phyloP scores from a whole-genome alignment of 2,888 invertebrate genomes.

The Leucoma salicis region DNA sequence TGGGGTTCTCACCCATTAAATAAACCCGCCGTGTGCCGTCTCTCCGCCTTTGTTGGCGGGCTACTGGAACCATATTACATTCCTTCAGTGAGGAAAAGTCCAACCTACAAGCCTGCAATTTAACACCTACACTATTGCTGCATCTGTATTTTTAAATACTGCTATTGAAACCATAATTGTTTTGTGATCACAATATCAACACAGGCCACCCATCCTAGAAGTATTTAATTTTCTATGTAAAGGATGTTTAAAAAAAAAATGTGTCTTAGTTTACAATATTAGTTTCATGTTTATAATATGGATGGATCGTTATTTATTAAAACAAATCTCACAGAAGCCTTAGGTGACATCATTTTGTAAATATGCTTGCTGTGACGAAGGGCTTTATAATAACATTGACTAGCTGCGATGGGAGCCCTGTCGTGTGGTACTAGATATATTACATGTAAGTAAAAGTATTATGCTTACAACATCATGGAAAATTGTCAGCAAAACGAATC shows the following conservation, averaged over 20 bases:
- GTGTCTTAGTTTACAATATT: slow-evolving; percentile 52
- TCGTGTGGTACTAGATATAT: no score
- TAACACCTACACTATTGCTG: no score
- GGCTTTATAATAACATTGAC: neutral
- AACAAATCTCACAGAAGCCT: slow-evolving; percentile 52
- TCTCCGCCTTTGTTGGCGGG: no score
- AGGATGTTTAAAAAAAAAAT: slow-evolving; percentile 46
- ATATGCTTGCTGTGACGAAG: slow-evolving; percentile 47
- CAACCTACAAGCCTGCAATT: no score
- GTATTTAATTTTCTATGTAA: slow-evolving; percentile 33
- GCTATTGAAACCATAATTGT: slow-evolving; percentile 8
- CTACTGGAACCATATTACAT: no score
- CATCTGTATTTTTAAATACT: slow-evolving; percentile 3
- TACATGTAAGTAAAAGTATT: no score
- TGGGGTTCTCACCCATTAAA: no score
- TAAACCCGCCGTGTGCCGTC: no score
- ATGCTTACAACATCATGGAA: no score
- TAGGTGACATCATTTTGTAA: slow-evolving; percentile 65
- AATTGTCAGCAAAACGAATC: no score
- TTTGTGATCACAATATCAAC: slow-evolving; percentile 28
- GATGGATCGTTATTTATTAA: slow-evolving; percentile 54
- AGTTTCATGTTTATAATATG: slow-evolving; percentile 61
- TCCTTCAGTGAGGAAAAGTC: no score
- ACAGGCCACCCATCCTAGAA: slow-evolving; percentile 22
- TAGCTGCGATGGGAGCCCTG: no score